phyloP scores from a whole-genome alignment of 1,140 invertebrate species.

The Oreohelix idahoensis region DNA sequence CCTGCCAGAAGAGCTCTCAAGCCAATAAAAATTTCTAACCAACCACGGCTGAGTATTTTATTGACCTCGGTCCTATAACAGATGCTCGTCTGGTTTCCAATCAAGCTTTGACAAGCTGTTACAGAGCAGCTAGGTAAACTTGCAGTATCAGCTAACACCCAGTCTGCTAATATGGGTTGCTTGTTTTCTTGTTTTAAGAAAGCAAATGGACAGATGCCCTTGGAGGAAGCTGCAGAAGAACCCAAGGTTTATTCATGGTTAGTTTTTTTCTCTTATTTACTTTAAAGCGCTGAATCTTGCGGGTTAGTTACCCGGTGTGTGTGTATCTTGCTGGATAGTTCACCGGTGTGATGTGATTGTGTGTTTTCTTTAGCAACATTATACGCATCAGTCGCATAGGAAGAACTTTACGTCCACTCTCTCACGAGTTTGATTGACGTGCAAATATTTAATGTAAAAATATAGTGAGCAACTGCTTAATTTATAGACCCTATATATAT shows the following conservation, averaged over 20 bases:
- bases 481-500: too few species aligned
- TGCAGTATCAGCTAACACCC: background rate
- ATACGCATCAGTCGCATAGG: too few species aligned
- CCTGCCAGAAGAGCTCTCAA: too few species aligned
- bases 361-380: too few species aligned
- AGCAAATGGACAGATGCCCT: conserved; percentile 31
- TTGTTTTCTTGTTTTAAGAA: conserved; percentile 38
- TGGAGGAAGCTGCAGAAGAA: conserved; percentile 45
- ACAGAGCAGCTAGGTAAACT: background rate
- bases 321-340: too few species aligned
- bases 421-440: too few species aligned
- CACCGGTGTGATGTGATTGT: too few species aligned
- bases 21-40: background rate
- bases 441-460: too few species aligned
- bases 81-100: conserved; percentile 24
- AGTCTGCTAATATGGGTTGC: conserved; percentile 42
- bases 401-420: too few species aligned
- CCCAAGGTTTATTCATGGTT: conserved; percentile 49
- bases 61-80: background rate
- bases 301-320: too few species aligned
- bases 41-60: background rate
- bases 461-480: too few species aligned
- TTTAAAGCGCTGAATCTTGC: too few species aligned
- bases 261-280: conserved; percentile 14
- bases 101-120: conserved; percentile 28